A percentile compares a stretch with the other conserved stretches of the same genome.
phyloP scores from a whole-genome alignment of 2,113 vertebrate species.

The Sorex araneus region DNA sequence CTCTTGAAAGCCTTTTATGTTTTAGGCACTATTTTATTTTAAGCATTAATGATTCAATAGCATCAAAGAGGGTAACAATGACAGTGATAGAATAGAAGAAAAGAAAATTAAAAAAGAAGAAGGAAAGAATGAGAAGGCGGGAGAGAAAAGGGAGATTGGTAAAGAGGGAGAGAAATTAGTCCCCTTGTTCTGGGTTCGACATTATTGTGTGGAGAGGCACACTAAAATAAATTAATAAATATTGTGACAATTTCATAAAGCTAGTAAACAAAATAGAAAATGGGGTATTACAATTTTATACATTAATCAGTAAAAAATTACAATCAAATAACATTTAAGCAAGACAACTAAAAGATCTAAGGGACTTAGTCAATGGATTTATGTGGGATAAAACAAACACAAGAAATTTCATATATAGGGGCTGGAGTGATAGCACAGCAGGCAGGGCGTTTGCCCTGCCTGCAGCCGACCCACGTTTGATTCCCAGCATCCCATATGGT shows the following conservation, averaged over 20 bases:
- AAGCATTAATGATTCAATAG: neutral
- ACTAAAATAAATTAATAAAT: neutral
- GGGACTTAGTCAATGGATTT: neutral
- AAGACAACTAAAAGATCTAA: neutral
- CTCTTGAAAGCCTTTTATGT: neutral
- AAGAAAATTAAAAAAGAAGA: too few species aligned
- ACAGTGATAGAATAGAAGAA: neutral
- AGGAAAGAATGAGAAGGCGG: neutral
- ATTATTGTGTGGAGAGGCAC: neutral
- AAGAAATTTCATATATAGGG: neutral
- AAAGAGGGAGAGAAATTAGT: neutral
- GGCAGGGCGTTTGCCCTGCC: too few species aligned
- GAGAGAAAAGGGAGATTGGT: too few species aligned
- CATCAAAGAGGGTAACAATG: neutral
- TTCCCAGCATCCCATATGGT: too few species aligned
- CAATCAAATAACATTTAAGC: too few species aligned
- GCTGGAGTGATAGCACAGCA: too few species aligned
- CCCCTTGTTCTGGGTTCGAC: neutral
- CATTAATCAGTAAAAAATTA: neutral
- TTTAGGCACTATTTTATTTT: neutral
- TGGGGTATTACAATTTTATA: neutral
- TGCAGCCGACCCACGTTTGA: too few species aligned
- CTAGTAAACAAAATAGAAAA: slow-evolving; percentile 23
- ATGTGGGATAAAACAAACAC: neutral
- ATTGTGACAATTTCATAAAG: neutral